These are phyloP conservation scores for Drosophila serrata DNA, from an alignment of 1,140 invertebrate species.

Conservation along the genomic window DNA sequence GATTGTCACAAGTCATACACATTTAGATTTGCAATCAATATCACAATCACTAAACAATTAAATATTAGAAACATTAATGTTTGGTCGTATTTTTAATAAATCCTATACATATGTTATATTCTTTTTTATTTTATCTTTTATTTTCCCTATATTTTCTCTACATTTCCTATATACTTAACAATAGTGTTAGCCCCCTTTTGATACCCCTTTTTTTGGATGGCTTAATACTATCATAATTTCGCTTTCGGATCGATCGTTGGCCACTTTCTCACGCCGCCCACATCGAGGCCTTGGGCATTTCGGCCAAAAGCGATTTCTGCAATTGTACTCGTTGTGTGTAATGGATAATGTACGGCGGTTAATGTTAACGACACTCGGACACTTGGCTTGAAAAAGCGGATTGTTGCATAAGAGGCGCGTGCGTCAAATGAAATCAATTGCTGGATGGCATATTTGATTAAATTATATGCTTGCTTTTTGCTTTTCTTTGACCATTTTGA, in stretches of 20 bases:
- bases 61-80: too few species aligned
- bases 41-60: too few species aligned
- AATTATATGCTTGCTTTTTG: conserved; percentile 5
- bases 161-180: neutral
- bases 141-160: neutral
- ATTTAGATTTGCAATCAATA: too few species aligned
- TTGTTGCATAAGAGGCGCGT: conserved; percentile 68
- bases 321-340: conserved; percentile 17
- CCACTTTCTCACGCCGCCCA: conserved; percentile 39
- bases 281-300: conserved; percentile 37
- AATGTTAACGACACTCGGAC: conserved; percentile 5
- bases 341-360: neutral
- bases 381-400: conserved; percentile 8
- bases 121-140: too few species aligned
- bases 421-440: conserved; percentile 74
- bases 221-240: neutral
- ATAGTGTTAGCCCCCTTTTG: neutral
- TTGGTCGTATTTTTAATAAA: too few species aligned
- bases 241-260: conserved; percentile 6
- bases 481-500: too few species aligned
- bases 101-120: too few species aligned
- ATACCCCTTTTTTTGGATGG: neutral
- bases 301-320: conserved; percentile 24
- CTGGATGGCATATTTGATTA: conserved; percentile 14
- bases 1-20: too few species aligned